A percentile compares a stretch with the other conserved stretches of the same genome.
Conservation (phyloP, 1,140 invertebrate genomes). For the Drosophila gunungcola region DNA sequence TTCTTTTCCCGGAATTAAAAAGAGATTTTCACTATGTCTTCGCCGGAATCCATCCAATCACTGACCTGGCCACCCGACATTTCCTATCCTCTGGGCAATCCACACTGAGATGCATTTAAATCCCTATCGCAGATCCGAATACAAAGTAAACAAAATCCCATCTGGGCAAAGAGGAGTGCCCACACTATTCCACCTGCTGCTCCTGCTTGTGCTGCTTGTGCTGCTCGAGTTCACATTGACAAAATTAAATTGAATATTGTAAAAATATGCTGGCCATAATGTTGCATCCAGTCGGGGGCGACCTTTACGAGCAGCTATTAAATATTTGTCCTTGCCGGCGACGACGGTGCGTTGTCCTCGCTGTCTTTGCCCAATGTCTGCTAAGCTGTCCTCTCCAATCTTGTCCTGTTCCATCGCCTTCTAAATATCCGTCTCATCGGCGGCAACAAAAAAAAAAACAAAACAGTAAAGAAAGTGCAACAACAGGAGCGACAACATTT, state of each 20-base stretch:
- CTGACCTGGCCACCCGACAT: slow-evolving; percentile 8
- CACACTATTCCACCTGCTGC: slow-evolving; percentile 25
- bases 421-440: slow-evolving; percentile 76
- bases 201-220: slow-evolving; percentile 13
- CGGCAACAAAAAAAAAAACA: slow-evolving; percentile 48
- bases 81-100: slow-evolving; percentile 23
- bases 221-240: slow-evolving; percentile 56
- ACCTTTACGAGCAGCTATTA: slow-evolving; percentile 66
- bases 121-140: slow-evolving; percentile 54
- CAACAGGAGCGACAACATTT: slow-evolving; percentile 72
- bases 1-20: slow-evolving; percentile 3
- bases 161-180: slow-evolving; percentile 1
- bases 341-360: slow-evolving; percentile 50
- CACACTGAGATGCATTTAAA: slow-evolving; percentile 55
- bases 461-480: slow-evolving; percentile 13
- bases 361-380: slow-evolving; percentile 1
- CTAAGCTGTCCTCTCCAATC: slow-evolving; percentile 24
- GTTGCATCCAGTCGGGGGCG: slow-evolving; percentile 42
- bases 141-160: slow-evolving; percentile 58
- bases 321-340: slow-evolving; percentile 65
- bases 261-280: slow-evolving; percentile 81
- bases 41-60: slow-evolving; percentile 36
- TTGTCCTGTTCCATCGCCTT: slow-evolving; percentile 39
- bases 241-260: slow-evolving; percentile 80
- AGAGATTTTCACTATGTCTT: slow-evolving; percentile 29